These are phyloP conservation scores for Drosophila melanogaster DNA, from an alignment of 1,140 invertebrate genomes.

Conservation along the genomic window DNA sequence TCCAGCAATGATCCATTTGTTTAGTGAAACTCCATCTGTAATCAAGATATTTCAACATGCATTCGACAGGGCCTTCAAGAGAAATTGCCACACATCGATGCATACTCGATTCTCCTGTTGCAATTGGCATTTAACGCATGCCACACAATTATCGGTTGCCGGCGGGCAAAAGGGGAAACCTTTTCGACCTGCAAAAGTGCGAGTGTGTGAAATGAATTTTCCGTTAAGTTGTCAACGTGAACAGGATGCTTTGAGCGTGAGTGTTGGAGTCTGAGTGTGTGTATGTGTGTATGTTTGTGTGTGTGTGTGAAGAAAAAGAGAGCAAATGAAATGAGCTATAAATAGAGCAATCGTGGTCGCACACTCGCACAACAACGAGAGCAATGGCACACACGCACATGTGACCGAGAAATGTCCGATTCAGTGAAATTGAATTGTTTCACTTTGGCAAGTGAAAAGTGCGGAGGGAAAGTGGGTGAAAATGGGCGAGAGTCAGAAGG, in stretches of 20 bases:
- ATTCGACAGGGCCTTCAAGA: constrained; percentile 9
- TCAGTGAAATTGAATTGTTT: constrained; percentile 42
- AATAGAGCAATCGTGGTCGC: constrained; percentile 26
- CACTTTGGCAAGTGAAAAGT: constrained; percentile 1
- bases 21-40: too few species aligned
- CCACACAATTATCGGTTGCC: constrained; percentile 28
- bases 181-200: constrained; percentile 16
- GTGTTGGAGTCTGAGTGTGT: neutral
- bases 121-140: constrained; percentile 25
- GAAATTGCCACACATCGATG: constrained; percentile 8
- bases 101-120: constrained; percentile 25
- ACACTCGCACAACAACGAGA: neutral
- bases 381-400: constrained; percentile 19
- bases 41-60: neutral
- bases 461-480: neutral
- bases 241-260: constrained; percentile 31
- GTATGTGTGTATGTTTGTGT: neutral
- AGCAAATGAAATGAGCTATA: constrained; percentile 20
- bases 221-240: constrained; percentile 67
- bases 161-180: neutral
- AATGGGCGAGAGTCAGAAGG: neutral
- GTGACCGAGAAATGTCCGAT: constrained; percentile 40
- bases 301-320: neutral
- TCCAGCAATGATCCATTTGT: too few species aligned
- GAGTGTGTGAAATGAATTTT: constrained; percentile 65